Evolutionary conservation across 37 sponge, comb jelly and placozoan species (phyloP).

Genomic region (Corticium candelabrum): DNA sequence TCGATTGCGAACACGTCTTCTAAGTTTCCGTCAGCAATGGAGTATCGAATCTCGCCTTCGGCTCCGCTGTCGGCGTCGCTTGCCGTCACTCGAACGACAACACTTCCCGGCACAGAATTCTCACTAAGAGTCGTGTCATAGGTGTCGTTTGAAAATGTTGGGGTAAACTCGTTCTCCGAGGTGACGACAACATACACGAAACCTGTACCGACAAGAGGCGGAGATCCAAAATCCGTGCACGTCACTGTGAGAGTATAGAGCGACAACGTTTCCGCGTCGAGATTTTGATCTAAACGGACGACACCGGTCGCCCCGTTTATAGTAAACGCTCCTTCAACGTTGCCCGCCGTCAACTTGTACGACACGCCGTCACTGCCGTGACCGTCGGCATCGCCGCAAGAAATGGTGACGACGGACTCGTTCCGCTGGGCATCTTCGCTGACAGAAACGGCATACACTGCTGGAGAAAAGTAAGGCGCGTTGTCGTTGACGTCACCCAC

Average conservation of each 20-base stretch:
- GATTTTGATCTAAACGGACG: slow-evolving; percentile 5
- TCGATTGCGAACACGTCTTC: neutral
- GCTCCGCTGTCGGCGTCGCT: neutral
- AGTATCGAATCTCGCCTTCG: neutral
- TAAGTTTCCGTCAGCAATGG: neutral
- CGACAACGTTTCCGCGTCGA: slow-evolving; percentile 19
- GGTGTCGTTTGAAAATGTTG: slow-evolving; percentile 17
- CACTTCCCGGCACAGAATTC: neutral
- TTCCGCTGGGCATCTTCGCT: neutral
- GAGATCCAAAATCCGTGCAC: slow-evolving; percentile 38
- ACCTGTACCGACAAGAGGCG: neutral
- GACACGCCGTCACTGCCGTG: slow-evolving; percentile 24
- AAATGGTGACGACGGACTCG: neutral
- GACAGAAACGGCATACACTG: neutral
- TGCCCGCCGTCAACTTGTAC: slow-evolving; percentile 19
- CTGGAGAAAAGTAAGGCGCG: slow-evolving; percentile 17
- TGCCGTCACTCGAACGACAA: slow-evolving; percentile 32
- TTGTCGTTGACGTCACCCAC: slow-evolving; percentile 44
- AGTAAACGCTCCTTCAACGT: slow-evolving; percentile 11
- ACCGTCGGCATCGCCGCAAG: slow-evolving; percentile 45
- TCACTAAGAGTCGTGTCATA: slow-evolving; percentile 26
- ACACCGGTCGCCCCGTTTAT: slow-evolving; percentile 12
- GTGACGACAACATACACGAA: slow-evolving; percentile 22
- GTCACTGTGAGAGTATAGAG: slow-evolving; percentile 18
- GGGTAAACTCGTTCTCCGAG: slow-evolving; percentile 49